These are phyloP conservation scores for Pomacea canaliculata DNA, from an alignment of 2,888 invertebrate species.

Conservation along the genomic window DNA sequence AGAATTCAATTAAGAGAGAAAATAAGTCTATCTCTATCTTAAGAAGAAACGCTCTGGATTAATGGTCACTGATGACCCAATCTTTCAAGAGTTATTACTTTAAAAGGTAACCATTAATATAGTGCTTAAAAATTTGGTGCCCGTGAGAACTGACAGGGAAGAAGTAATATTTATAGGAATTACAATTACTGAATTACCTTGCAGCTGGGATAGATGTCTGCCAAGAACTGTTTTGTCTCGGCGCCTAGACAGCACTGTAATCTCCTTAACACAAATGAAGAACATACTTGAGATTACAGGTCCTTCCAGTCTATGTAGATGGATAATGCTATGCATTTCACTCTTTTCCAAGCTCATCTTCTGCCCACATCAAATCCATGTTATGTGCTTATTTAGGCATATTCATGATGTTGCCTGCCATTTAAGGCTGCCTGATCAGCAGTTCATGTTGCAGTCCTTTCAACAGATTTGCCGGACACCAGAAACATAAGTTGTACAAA, in stretches of 20 bases:
- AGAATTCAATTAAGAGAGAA: no score
- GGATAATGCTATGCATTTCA: constrained; percentile 91
- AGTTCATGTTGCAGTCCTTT: no score
- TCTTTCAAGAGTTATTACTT: no score
- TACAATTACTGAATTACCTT: constrained; percentile 56
- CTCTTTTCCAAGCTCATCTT: constrained; percentile 82
- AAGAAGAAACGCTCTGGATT: no score
- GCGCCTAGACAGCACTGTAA: constrained; percentile 77
- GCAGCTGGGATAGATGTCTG: constrained; percentile 75
- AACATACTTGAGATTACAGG: constrained; percentile 91
- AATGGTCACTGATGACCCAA: no score
- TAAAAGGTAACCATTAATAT: neutral
- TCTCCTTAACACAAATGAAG: constrained; percentile 87
- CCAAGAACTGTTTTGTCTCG: constrained; percentile 73
- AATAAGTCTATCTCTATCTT: no score
- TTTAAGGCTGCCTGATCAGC: no score
- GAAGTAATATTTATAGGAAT: neutral
- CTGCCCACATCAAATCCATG: constrained; percentile 35
- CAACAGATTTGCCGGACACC: no score
- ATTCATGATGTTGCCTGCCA: no score
- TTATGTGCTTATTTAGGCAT: no score
- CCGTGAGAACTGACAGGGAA: neutral
- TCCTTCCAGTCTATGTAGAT: constrained; percentile 95
- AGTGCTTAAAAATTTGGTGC: neutral
- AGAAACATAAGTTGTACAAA: no score